Conservation (phyloP, 2,888 invertebrate genomes). For the Cepaea hortensis region DNA sequence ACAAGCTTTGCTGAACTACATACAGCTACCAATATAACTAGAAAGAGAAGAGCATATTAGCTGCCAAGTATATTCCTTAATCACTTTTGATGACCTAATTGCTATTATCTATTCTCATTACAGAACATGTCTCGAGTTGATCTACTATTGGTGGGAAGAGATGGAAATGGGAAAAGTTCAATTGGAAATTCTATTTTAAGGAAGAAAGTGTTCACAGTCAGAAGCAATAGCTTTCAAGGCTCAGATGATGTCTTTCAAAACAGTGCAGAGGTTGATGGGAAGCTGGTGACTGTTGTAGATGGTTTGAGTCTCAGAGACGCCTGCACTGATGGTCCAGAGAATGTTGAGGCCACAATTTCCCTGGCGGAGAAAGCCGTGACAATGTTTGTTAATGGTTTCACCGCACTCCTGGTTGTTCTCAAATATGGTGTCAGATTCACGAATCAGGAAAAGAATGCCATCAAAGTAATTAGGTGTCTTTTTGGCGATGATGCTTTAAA, state of each 20-base stretch:
- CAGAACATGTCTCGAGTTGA: conserved; percentile 3
- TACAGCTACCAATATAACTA: background rate
- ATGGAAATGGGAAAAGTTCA: conserved; percentile 33
- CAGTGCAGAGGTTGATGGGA: background rate
- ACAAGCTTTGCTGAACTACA: too few relatives aligned
- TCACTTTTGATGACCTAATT: background rate
- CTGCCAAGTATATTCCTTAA: background rate
- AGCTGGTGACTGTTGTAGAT: conserved; percentile 1
- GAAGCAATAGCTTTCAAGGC: background rate
- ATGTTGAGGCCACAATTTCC: background rate
- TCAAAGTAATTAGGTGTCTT: background rate
- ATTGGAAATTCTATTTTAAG: conserved; percentile 33
- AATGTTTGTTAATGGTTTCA: conserved; percentile 2
- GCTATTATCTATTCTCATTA: background rate
- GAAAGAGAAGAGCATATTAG: background rate
- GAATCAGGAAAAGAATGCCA: conserved; percentile 9
- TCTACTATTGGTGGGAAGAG: conserved; percentile 27
- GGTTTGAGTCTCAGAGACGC: background rate
- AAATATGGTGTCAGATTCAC: conserved; percentile 21
- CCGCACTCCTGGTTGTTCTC: conserved; percentile 9
- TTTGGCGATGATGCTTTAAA: conserved; percentile 10
- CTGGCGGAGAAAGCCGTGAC: background rate
- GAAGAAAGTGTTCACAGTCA: background rate
- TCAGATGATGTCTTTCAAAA: background rate
- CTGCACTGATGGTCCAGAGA: background rate